Evolutionary conservation across 1,140 invertebrate genomes (phyloP).

Genomic region (Drosophila virilis): DNA sequence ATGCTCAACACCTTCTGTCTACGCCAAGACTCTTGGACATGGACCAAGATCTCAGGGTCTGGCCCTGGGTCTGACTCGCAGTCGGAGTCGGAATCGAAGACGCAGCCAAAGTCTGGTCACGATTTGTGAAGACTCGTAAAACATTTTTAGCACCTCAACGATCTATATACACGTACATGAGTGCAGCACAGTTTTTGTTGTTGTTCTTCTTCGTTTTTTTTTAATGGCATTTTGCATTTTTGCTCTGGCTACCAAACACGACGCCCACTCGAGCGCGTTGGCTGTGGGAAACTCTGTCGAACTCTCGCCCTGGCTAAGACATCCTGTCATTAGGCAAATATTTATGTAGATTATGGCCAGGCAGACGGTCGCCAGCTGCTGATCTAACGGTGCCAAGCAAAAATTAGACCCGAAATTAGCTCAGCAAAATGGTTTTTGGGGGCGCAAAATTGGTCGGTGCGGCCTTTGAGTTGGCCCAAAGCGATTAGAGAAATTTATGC

Average conservation of each 20-base stretch:
- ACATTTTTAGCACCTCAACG: conserved; percentile 81
- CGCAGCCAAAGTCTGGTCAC: conserved; percentile 61
- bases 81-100: conserved; percentile 20
- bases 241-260: conserved; percentile 62
- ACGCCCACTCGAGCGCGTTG: conserved; percentile 64
- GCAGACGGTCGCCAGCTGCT: conserved; percentile 25
- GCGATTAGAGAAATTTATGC: conserved; percentile 62
- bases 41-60: conserved; percentile 37
- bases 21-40: conserved; percentile 27
- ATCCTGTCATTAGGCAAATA: conserved; percentile 80
- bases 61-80: conserved; percentile 23
- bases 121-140: conserved; percentile 82
- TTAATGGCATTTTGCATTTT: conserved; percentile 75
- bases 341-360: conserved; percentile 73
- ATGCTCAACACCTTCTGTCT: conserved; percentile 54
- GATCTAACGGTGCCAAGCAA: conserved; percentile 57
- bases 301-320: conserved; percentile 37
- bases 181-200: conserved; percentile 46
- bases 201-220: conserved; percentile 35
- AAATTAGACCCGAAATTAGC: conserved; percentile 68
- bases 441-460: conserved; percentile 50
- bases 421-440: conserved; percentile 32
- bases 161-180: conserved; percentile 65
- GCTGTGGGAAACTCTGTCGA: conserved; percentile 56
- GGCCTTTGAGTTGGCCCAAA: conserved; percentile 32